A percentile compares a stretch with the other conserved stretches of the same genome.
Conservation (phyloP, 2,113 vertebrate genomes). For the Fukomys damarensis region DNA sequence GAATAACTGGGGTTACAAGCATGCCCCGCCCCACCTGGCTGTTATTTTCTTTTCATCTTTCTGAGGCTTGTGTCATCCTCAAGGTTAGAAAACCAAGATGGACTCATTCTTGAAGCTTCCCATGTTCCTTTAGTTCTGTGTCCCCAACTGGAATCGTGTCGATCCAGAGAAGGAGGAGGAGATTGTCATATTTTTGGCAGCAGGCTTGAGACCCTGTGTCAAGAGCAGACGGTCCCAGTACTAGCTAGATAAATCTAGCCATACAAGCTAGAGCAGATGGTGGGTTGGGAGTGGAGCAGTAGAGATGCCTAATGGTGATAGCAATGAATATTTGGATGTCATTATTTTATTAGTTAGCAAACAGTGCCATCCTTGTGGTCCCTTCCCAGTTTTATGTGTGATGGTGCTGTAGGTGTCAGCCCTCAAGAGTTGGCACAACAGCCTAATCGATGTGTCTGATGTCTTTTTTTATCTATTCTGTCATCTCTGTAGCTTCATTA, state of each 20-base stretch:
- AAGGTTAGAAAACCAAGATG: constrained; percentile 51
- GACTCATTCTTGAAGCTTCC: constrained; percentile 32
- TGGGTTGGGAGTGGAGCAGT: constrained; percentile 72
- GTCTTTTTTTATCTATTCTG: constrained; percentile 61
- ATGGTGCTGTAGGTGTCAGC: constrained; percentile 70
- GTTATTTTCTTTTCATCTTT: constrained; percentile 37
- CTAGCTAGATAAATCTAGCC: constrained; percentile 63
- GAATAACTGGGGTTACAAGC: background rate
- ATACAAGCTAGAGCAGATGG: constrained; percentile 76
- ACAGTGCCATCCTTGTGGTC: constrained; percentile 76
- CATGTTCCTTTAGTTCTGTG: background rate
- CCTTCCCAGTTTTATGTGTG: constrained; percentile 28
- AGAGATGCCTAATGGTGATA: constrained; percentile 75
- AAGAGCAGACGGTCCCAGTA: constrained; percentile 67
- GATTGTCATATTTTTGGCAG: constrained; percentile 52
- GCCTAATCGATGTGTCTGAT: constrained; percentile 39
- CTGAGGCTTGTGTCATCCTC: constrained; percentile 1
- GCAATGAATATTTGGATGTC: constrained; percentile 75
- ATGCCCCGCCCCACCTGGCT: background rate
- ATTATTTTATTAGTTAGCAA: constrained; percentile 83
- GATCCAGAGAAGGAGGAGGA: constrained; percentile 18
- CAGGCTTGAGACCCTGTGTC: constrained; percentile 67
- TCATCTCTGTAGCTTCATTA: constrained; percentile 61
- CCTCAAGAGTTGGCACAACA: constrained; percentile 64
- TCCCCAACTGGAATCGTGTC: constrained; percentile 30